Conservation (phyloP, 2,113 vertebrate genomes). For the Hippocampus guttulatus region DNA sequence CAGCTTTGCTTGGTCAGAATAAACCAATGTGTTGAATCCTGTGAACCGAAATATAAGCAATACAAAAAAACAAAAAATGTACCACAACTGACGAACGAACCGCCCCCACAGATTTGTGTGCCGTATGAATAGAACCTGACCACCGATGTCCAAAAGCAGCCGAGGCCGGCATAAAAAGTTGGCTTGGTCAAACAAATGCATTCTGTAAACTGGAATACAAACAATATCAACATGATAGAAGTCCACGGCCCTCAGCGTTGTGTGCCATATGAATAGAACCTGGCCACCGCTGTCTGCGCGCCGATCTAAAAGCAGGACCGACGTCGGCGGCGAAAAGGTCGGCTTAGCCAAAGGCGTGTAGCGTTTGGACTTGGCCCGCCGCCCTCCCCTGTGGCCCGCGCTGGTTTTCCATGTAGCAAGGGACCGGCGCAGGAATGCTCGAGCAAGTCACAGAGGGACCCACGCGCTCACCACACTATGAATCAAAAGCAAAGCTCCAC, state of each 20-base stretch:
- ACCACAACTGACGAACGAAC: not conserved
- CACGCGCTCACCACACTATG: conserved; percentile 64
- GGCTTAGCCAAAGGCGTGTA: conserved; percentile 39
- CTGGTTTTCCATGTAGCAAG: conserved; percentile 56
- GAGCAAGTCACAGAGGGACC: conserved; percentile 59
- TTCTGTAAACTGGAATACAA: not conserved
- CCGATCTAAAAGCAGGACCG: conserved; percentile 18
- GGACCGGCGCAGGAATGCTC: conserved; percentile 62
- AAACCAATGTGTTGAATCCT: not conserved
- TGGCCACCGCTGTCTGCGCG: conserved; percentile 10
- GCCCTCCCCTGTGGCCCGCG: conserved; percentile 46
- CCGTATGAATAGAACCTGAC: not conserved
- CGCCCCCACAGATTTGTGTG: not conserved
- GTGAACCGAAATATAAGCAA: not conserved
- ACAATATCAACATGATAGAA: not conserved
- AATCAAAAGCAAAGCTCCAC: conserved; percentile 70
- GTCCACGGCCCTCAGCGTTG: not conserved
- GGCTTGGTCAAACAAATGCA: not conserved
- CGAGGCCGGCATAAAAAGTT: conserved; percentile 33
- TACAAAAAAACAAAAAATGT: not conserved
- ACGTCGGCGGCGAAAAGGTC: conserved; percentile 41
- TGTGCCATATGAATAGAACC: not conserved
- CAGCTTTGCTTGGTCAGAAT: not conserved
- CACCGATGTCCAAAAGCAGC: conserved; percentile 17
- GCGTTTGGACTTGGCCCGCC: conserved; percentile 50